phyloP scores from a whole-genome alignment of 2,888 invertebrate genomes.

The Sinohyriopsis cumingii region DNA sequence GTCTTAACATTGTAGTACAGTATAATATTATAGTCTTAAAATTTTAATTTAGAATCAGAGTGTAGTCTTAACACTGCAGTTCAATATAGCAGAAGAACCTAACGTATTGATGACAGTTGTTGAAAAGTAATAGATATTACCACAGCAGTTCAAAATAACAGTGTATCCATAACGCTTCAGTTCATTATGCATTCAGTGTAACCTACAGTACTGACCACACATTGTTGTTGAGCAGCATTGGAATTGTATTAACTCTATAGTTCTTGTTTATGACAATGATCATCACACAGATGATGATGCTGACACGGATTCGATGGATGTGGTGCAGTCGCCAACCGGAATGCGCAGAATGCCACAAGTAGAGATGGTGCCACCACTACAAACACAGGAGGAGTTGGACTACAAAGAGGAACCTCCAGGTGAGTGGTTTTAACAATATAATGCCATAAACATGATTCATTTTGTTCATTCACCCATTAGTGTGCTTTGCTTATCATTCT shows the following conservation, averaged over 20 bases:
- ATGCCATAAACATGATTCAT: too few relatives aligned
- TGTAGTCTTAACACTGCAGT: too few relatives aligned
- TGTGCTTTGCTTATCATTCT: too few relatives aligned
- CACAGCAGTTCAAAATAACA: too few relatives aligned
- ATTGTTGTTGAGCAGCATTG: slow-evolving; percentile 42
- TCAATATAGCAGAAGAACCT: too few relatives aligned
- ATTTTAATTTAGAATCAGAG: too few relatives aligned
- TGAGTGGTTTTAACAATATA: slow-evolving; percentile 10
- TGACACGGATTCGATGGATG: slow-evolving; percentile 66
- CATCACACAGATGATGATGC: slow-evolving; percentile 81
- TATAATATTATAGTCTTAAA: too few relatives aligned
- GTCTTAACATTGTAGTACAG: too few relatives aligned
- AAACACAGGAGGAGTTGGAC: slow-evolving; percentile 79
- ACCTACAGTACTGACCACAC: background rate
- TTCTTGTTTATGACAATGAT: slow-evolving; percentile 65
- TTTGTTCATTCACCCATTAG: too few relatives aligned
- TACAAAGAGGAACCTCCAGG: slow-evolving; percentile 50
- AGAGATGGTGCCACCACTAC: slow-evolving; percentile 93
- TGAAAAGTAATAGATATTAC: too few relatives aligned
- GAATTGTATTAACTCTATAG: slow-evolving; percentile 61
- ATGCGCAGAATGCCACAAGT: slow-evolving; percentile 88
- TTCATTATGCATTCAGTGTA: background rate
- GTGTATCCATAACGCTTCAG: too few relatives aligned
- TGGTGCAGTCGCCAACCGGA: slow-evolving; percentile 52
- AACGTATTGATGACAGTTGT: too few relatives aligned